phyloP scores from a whole-genome alignment of 2,888 invertebrate genomes.

The Ectemnius cavifrons region DNA sequence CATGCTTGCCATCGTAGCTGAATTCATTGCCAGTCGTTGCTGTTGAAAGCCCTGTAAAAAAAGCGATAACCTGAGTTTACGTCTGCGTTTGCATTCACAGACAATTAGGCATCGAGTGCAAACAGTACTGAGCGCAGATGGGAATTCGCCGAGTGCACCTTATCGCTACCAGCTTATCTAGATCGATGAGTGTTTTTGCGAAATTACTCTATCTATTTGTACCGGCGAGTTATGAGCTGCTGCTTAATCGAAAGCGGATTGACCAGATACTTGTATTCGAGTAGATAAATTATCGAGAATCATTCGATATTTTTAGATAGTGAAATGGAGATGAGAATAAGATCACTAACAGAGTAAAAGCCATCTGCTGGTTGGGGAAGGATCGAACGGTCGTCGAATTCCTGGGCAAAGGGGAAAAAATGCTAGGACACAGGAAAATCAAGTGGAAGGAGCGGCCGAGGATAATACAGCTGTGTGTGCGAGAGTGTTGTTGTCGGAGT shows the following conservation, averaged over 20 bases:
- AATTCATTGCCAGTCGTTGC: slow-evolving; percentile 42
- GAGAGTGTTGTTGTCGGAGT: background rate
- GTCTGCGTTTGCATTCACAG: background rate
- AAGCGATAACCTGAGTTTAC: background rate
- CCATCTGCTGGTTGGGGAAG: background rate
- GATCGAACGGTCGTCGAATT: background rate
- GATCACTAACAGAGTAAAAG: background rate
- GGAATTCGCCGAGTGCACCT: too few relatives aligned
- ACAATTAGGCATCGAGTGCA: background rate
- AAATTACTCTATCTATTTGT: too few relatives aligned
- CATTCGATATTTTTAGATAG: too few relatives aligned
- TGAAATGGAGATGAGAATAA: too few relatives aligned
- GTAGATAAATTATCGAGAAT: too few relatives aligned
- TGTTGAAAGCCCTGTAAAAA: slow-evolving; percentile 40
- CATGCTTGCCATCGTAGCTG: slow-evolving; percentile 58
- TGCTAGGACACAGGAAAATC: background rate
- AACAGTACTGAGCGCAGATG: too few relatives aligned
- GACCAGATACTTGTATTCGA: too few relatives aligned
- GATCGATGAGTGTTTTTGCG: too few relatives aligned
- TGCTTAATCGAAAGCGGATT: too few relatives aligned
- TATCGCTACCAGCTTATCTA: too few relatives aligned
- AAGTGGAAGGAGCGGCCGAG: background rate
- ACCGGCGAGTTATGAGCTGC: too few relatives aligned
- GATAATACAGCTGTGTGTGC: background rate
- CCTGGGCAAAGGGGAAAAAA: background rate